Base-by-base conservation (phyloP, 2,888 invertebrate genomes). In the Rhingia rostrata region DNA sequence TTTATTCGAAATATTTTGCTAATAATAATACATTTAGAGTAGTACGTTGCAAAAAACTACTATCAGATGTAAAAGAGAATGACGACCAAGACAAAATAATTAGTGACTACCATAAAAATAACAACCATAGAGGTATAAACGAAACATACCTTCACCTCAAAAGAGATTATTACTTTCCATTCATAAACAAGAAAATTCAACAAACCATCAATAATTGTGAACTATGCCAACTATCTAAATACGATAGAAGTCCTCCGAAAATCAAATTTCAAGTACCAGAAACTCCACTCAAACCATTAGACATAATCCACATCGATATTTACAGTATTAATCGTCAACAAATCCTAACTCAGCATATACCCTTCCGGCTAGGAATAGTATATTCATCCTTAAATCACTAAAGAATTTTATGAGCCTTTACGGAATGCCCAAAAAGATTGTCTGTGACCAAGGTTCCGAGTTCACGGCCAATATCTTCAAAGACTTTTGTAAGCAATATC, bases 41-140 rank as follows among this genome's bases (percentile, higher is more conserved):
- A 7, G 41, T 86, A 14, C 54, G 81, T 14, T 85, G 75, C 39
- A 80, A 58, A 14, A n/a, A n/a, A n/a, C n/a, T n/a, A n/a, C n/a
- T n/a, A n/a, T n/a, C n/a, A n/a, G n/a, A n/a, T n/a, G n/a, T n/a
- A n/a, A n/a, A 39, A 51, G 30, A 72, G 3, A 45, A 39, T 5
- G 69, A 67, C 39, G 54, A 64, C 10, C 77, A 73, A n/a, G 54
- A 73, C 6, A 58, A 78, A 67, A 6, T 77, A n/a, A 63, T 73
- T 4, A 61, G 10, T 10, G 37, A 78, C 0, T 67, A 51, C n/a
- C 54, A 73, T 32, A 33, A 22, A 63, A 22, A 47, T 39, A 70
- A 41, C 4, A 61, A 63, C 32, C 69, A 77, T n/a, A 64, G 66
- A 49, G 74, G 74, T 4, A 74, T 74, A 51, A 39, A 47, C 9